These are phyloP conservation scores for Bicyclus anynana DNA, from an alignment of 1,140 invertebrate genomes.

Conservation along the genomic window DNA sequence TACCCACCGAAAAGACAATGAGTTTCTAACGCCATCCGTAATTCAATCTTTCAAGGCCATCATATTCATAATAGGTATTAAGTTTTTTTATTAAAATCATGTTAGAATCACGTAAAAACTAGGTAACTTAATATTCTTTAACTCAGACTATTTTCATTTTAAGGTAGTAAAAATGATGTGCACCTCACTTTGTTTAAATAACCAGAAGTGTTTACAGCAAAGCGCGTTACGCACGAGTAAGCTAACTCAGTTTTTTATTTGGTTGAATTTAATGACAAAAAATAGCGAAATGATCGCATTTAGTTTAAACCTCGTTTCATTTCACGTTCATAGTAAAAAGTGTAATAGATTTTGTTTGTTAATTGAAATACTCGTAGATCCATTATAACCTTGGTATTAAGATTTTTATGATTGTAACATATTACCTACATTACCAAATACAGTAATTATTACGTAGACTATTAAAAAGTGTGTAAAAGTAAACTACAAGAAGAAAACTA, in stretches of 20 bases:
- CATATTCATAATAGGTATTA: neutral
- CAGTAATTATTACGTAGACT: too few relatives aligned
- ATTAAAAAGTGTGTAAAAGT: too few relatives aligned
- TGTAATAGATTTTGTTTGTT: too few relatives aligned
- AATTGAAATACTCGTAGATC: too few relatives aligned
- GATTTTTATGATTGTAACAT: too few relatives aligned
- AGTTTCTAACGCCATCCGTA: neutral
- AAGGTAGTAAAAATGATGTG: neutral
- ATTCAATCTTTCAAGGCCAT: neutral
- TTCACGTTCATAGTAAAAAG: slow-evolving; percentile 1
- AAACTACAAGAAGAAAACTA: too few relatives aligned
- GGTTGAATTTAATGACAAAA: slow-evolving; percentile 2
- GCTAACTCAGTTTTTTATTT: slow-evolving; percentile 5
- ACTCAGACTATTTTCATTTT: neutral
- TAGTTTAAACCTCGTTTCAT: neutral
- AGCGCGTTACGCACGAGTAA: slow-evolving; percentile 15
- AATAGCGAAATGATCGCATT: neutral
- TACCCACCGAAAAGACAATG: too few relatives aligned
- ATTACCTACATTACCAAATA: too few relatives aligned
- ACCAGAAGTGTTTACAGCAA: neutral
- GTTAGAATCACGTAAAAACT: neutral
- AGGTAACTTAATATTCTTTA: neutral
- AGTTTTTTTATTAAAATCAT: neutral
- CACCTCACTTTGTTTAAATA: neutral
- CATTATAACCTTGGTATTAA: too few relatives aligned